Evolutionary conservation across 2,797 vertebrate species (phyloP), one percentile per base, ranked within the genome.

Genomic region (Gymnoscopelus braueri): DNA sequence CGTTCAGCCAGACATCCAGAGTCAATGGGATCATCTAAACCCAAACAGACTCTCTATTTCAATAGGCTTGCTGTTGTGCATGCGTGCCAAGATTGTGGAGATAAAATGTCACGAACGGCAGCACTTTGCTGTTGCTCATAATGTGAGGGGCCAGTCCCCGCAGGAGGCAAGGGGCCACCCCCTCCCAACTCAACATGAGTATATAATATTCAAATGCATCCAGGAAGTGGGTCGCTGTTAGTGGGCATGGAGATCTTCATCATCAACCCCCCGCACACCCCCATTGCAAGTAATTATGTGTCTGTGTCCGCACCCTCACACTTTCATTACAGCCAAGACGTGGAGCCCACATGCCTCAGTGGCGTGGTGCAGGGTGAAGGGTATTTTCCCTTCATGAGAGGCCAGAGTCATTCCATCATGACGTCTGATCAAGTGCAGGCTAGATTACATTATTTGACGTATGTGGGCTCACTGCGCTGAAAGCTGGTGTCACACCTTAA

Each of bases 191-290:
- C 62, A 55, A 3, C 44, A 48, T 73, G 78, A 75, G 56, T 23
- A 49, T 63, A 83, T 83, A 79, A 9, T 44, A 44, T 44, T 44
- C 66, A 84, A 87, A 88, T 87, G 72, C 63, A 66, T 60, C 66
- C 83, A 81, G 80, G 81, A 83, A 78, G 76, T 69, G 66, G 74
- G 72, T 55, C 78, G 71, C 78, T 70, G 71, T 66, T 24, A 23
- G 49, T 68, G 69, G 24, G 68, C 71, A 69, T 62, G 8, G 39
- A 77, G 56, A 56, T 63, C 67, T 62, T 79, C 60, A 72, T 81
- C 64, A 73, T 65, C 64, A 64, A 49, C 61, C 2, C 26, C 51
- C 48, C 47, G 57, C 54, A 58, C 57, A 47, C 32, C 0, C 55
- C 56, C 63, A 70, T 54, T 14, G 26, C 72, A 61, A 68, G 49